Percentiles rank a stretch among this genome's conserved stretches.
phyloP scores from a whole-genome alignment of 2,797 vertebrate genomes.

The Karalla daura region DNA sequence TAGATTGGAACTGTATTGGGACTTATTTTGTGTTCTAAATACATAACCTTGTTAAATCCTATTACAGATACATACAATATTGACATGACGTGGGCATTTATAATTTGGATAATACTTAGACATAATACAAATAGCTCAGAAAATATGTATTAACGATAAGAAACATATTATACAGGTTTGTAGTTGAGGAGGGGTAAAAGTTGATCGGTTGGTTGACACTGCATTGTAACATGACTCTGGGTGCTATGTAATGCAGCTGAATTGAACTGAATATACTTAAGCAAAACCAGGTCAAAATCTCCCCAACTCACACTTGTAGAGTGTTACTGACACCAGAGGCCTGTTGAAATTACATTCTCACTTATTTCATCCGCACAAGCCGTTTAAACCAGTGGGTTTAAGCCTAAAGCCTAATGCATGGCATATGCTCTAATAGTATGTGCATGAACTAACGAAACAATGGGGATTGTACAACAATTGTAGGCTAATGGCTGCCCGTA shows the following conservation, averaged over 20 bases:
- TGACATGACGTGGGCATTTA: not conserved
- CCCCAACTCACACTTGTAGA: not conserved
- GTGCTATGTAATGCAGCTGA: not conserved
- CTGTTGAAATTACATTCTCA: not conserved
- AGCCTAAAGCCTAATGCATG: conserved; percentile 38
- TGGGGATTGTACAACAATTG: conserved; percentile 73
- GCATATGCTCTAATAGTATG: conserved; percentile 70
- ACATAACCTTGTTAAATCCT: conserved; percentile 3
- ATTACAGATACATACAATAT: conserved; percentile 12
- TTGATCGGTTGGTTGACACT: too few relatives aligned
- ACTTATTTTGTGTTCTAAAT: too few relatives aligned
- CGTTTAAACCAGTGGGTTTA: conserved; percentile 8
- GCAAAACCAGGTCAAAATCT: not conserved
- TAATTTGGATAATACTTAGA: too few relatives aligned
- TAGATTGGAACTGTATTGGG: too few relatives aligned
- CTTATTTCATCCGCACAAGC: conserved; percentile 1
- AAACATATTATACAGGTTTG: too few relatives aligned
- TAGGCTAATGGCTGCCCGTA: conserved; percentile 79
- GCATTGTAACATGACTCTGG: too few relatives aligned
- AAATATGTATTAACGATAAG: too few relatives aligned
- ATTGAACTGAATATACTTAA: not conserved
- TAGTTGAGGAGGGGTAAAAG: too few relatives aligned
- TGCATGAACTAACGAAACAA: conserved; percentile 71
- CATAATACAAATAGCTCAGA: too few relatives aligned
- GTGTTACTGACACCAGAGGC: not conserved